Conservation (phyloP, 2,113 vertebrate species). For the Phalacrocorax aristotelis region DNA sequence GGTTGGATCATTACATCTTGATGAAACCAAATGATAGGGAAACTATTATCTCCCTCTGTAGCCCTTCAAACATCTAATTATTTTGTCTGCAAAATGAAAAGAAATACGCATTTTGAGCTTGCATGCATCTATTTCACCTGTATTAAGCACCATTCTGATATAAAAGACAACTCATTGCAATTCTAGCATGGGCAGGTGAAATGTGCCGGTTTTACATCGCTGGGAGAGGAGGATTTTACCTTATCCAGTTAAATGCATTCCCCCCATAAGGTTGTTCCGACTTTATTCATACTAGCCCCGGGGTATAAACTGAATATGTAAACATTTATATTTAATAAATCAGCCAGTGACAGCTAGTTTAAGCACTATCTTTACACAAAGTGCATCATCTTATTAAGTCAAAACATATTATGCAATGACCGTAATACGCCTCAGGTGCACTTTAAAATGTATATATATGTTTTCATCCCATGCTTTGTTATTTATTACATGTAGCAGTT, state of each 20-base stretch:
- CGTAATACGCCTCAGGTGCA: constrained; percentile 26
- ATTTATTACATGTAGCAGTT: not conserved
- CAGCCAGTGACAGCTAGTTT: not conserved
- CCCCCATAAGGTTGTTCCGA: not conserved
- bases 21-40: not conserved
- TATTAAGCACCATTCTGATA: not conserved
- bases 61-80: not conserved
- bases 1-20: not conserved
- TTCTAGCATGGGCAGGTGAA: not conserved
- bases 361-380: not conserved
- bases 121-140: not conserved
- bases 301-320: constrained; percentile 1
- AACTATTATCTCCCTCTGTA: not conserved
- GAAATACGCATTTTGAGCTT: not conserved
- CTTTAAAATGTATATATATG: constrained; percentile 29
- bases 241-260: not conserved
- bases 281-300: not conserved
- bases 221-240: not conserved
- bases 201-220: not conserved
- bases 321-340: constrained; percentile 57
- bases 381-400: constrained; percentile 52
- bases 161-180: not conserved
- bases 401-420: constrained; percentile 22
- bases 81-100: not conserved
- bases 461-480: not conserved